phyloP scores from a whole-genome alignment of 2,113 vertebrate genomes.

The Struthio camelus region DNA sequence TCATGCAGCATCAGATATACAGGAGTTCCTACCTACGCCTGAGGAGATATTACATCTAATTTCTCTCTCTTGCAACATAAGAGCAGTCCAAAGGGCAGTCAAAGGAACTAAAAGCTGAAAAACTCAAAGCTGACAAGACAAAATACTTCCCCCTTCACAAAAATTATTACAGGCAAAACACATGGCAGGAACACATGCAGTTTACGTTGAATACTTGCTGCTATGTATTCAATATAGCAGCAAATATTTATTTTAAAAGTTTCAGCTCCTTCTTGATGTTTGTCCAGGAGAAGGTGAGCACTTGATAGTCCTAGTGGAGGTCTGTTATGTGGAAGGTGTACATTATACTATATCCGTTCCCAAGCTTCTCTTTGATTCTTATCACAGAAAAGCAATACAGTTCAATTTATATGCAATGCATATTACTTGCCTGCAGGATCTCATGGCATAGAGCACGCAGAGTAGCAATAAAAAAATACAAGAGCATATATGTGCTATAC shows the following conservation, averaged over 20 bases:
- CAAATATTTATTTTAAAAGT: neutral
- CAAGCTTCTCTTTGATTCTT: neutral
- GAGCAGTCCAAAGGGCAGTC: neutral
- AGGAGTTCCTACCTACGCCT: neutral
- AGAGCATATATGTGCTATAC: neutral
- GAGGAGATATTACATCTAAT: rapidly evolving
- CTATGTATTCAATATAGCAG: neutral
- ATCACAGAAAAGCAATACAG: neutral
- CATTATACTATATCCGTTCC: neutral
- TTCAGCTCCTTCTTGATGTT: neutral
- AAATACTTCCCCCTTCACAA: neutral
- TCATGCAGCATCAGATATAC: neutral
- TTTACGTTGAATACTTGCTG: neutral
- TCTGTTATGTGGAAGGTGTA: neutral
- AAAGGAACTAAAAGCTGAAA: neutral
- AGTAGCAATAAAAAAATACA: neutral
- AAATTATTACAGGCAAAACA: neutral
- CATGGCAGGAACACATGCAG: neutral
- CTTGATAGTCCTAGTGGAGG: neutral
- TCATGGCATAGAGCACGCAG: neutral
- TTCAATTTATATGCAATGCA: neutral
- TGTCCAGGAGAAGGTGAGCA: neutral
- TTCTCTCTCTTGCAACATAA: neutral
- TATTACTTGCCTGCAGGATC: neutral
- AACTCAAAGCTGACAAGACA: neutral